Evolutionary conservation across 1,140 invertebrate species (phyloP).

Genomic region (Dufourea novaeangliae): DNA sequence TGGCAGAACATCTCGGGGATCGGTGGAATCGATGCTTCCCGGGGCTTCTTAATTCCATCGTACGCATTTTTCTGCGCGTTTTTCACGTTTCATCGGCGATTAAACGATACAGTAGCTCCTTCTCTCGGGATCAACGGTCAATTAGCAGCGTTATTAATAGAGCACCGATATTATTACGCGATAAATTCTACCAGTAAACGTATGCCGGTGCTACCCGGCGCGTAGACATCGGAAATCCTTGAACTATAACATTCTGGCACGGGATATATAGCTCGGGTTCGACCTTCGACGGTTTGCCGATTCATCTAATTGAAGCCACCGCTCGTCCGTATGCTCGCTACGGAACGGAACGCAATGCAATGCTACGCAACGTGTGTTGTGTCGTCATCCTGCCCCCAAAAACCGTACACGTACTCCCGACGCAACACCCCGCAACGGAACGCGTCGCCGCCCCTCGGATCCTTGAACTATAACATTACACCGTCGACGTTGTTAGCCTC

Average conservation of each 20-base stretch:
- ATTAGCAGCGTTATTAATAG: slow-evolving; percentile 19
- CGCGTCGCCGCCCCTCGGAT: neutral
- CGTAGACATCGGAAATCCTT: slow-evolving; percentile 51
- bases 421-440: neutral
- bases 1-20: neutral
- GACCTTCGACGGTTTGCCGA: slow-evolving; percentile 32
- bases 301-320: slow-evolving; percentile 5
- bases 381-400: neutral
- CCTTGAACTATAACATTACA: slow-evolving; percentile 45
- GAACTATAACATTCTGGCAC: slow-evolving; percentile 61
- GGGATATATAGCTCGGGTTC: slow-evolving; percentile 23
- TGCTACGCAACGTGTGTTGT: too few relatives aligned
- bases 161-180: neutral
- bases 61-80: neutral
- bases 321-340: neutral
- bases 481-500: neutral
- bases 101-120: neutral
- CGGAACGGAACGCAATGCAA: slow-evolving; percentile 5
- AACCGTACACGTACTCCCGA: neutral
- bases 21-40: neutral
- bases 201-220: neutral
- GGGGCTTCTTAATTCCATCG: neutral
- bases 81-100: too few relatives aligned
- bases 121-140: slow-evolving; percentile 38
- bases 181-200: slow-evolving; percentile 40